phyloP scores from a whole-genome alignment of 2,888 invertebrate genomes.

The Eupithecia centaureata region DNA sequence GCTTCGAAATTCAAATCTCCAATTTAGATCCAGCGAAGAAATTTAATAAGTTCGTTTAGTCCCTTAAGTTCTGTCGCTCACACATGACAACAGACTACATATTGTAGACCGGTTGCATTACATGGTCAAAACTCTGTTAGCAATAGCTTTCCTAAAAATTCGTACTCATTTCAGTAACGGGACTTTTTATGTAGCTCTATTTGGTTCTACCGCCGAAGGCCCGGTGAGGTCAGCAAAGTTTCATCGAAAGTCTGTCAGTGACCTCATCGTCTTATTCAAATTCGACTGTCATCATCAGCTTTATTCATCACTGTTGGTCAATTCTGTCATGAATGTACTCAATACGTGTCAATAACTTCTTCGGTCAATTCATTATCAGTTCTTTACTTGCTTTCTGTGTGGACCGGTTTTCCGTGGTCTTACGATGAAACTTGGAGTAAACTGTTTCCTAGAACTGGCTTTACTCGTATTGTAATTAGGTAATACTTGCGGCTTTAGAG shows the following conservation, averaged over 20 bases:
- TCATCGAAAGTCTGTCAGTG: slow-evolving; percentile 10
- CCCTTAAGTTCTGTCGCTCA: not conserved
- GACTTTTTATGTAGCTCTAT: slow-evolving; percentile 6
- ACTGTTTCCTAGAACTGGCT: not conserved
- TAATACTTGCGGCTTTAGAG: not conserved
- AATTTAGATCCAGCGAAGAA: not conserved
- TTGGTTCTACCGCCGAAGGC: slow-evolving; percentile 4
- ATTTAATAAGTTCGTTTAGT: not conserved
- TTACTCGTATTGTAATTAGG: not conserved
- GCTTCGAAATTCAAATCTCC: not conserved
- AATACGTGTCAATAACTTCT: slow-evolving; percentile 17
- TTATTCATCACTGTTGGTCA: slow-evolving; percentile 1
- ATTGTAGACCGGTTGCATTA: not conserved
- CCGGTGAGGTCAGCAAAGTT: slow-evolving; percentile 23
- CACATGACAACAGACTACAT: not conserved
- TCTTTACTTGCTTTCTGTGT: not conserved
- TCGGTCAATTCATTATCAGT: not conserved
- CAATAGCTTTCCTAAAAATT: not conserved
- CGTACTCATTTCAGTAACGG: not conserved
- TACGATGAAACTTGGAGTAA: not conserved
- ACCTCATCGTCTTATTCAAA: slow-evolving; percentile 29
- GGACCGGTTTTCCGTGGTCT: not conserved
- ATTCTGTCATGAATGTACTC: slow-evolving; percentile 3
- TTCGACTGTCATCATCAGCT: slow-evolving; percentile 16
- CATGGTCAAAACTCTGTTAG: not conserved